These are phyloP conservation scores for Elaphurus davidianus DNA, from an alignment of 2,113 vertebrate genomes.

Conservation along the genomic window DNA sequence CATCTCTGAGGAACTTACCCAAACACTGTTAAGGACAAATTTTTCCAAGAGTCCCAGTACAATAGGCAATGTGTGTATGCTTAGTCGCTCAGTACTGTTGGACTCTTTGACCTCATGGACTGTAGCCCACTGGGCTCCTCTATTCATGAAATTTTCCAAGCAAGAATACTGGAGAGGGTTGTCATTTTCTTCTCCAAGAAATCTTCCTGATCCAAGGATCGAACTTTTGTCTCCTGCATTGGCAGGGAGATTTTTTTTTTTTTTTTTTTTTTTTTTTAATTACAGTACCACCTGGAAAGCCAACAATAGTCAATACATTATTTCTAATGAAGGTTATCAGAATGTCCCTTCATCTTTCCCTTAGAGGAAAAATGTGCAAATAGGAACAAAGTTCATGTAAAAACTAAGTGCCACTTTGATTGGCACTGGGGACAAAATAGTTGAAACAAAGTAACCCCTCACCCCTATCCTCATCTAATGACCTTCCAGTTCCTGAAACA, in stretches of 20 bases:
- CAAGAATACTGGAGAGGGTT: background rate
- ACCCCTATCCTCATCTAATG: background rate
- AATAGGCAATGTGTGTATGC: background rate
- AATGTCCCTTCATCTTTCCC: background rate
- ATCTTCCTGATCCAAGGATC: background rate
- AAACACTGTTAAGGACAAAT: background rate
- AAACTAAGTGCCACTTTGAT: background rate
- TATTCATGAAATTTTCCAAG: background rate
- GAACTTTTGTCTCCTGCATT: background rate
- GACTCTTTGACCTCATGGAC: background rate
- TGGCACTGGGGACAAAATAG: background rate
- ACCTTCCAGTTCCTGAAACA: background rate
- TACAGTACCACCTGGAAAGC: background rate
- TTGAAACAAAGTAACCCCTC: background rate
- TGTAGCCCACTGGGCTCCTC: background rate
- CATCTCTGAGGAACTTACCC: background rate
- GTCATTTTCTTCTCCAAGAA: background rate
- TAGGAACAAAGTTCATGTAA: background rate
- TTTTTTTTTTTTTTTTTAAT: background rate
- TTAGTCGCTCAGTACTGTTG: background rate
- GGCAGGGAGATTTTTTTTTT: background rate
- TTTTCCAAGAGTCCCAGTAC: background rate
- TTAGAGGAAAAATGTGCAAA: background rate
- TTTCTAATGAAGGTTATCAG: background rate
- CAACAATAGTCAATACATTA: background rate